Base-by-base conservation (phyloP, 2,113 vertebrate species). In the Brachypteracias leptosomus region DNA sequence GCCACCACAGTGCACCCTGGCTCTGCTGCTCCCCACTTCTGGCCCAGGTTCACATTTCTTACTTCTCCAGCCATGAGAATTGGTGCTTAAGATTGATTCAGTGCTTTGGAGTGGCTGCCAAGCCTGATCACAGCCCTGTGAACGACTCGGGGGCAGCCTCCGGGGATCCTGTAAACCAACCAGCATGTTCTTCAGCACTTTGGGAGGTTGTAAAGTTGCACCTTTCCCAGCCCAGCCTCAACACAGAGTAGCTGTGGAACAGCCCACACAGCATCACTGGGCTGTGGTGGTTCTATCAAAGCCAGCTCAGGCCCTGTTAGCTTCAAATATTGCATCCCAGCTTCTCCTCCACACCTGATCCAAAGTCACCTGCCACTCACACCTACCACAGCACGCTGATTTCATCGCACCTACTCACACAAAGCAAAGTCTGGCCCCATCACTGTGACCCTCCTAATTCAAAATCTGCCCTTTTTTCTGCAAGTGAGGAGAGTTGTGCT, bases 251-350 rank as follows among this genome's bases (percentile, higher is more conserved):
- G 19, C 57, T 72, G 20, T 40, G 40, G 49, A 25, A 29, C 58
- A 21, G 62, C 16, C 31, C 0, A 0, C 35, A 3, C 29, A 10
- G 31, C 72, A 11, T 13, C 8, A n/a, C 57, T 55, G 49, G 8
- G 4, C 58, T 6, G 6, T 7, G 20, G 5, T n/a, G 24, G n/a
- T 47, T 62, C 54, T 49, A 63, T 55, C 58, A 63, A 47, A 58
- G 38, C 38, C 47, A 38, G 35, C n/a, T 71, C 15, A 71, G 42
- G 44, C 29, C 11, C 62, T 25, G 16, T 42, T 35, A 44, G 26
- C 33, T 61, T 77, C 40, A 59, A 51, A 26, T 47, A 44, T 33
- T 26, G 31, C 17, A 1, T 26, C 31, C 14, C 40, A 31, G 10
- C n/a, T 11, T 7, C 31, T 7, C 21, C 12, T 15, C 5, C 14